Base-by-base conservation (phyloP, 1,140 invertebrate genomes). In the Heliconius himera region DNA sequence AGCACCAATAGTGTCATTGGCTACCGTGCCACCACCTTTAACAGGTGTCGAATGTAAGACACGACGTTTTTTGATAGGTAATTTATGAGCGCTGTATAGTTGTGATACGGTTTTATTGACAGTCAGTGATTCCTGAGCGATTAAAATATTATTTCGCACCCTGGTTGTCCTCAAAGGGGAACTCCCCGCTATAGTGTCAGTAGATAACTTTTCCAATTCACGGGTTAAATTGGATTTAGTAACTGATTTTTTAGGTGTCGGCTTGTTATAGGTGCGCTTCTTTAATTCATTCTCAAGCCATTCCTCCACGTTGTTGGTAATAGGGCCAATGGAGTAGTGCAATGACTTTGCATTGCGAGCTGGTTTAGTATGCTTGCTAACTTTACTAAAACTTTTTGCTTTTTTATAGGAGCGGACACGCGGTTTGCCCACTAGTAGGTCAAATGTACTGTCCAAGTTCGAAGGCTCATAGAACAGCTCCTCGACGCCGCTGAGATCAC, bases 1-100 rank as follows among this genome's bases (percentile, higher is more conserved):
- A 2, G 85, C 85, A 70, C 85, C 85, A 70, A 87, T 75, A 0
- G 87, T 85, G 56, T 84, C 70, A 46, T 83, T n/a, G 60, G 60
- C 11, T 22, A 29, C 11, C 8, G 82, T 9, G 16, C 51, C 73
- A 9, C 78, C 54, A 0, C 83, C 84, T 73, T 89, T 89, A 49
- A 92, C 73, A 1, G 92, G 92, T 33, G 91, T 92, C 2, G 92
- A 92, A 74, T 92, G 91, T 26, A 87, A 22, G 18, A 91, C 82
- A 16, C 73, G 75, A 6, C 91, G 82, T 81, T 92, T 92, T 84
- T 93, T 93, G 9, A 92, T 82, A 0, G 92, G 92, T 77, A 93
- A 73, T 29, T 74, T 88, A 54, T 85, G 85, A 2, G 85, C 84
- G 56, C 86, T 79, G 82, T 90, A 90, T 22, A 85, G 33, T 38